A percentile compares a stretch with the other conserved stretches of the same genome.
Conservation (phyloP, 1,140 invertebrate species). For the Cydia fagiglandana region DNA sequence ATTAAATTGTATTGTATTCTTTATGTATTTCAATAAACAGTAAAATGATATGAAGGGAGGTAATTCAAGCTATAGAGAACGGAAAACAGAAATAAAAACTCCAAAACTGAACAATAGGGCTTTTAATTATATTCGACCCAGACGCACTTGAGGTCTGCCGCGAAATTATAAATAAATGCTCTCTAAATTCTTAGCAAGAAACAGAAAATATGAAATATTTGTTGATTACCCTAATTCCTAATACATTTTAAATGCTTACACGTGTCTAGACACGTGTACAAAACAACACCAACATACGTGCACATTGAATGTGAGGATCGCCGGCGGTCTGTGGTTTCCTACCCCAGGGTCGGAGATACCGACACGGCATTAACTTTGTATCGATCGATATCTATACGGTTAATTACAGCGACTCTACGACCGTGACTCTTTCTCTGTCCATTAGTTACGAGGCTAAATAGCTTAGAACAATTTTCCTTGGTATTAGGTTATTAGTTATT, state of each 20-base stretch:
- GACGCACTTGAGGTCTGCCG: too few species aligned
- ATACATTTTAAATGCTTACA: too few species aligned
- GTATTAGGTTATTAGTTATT: background rate
- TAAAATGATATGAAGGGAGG: too few species aligned
- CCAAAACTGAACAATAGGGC: too few species aligned
- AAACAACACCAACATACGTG: conserved; percentile 5
- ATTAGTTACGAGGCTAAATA: background rate
- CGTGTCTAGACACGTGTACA: background rate
- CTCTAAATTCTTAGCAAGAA: too few species aligned
- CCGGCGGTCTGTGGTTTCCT: background rate
- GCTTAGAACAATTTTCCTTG: background rate
- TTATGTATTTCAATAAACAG: too few species aligned
- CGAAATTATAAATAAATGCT: background rate
- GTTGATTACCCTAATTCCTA: too few species aligned
- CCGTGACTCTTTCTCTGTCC: conserved; percentile 6
- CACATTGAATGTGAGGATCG: background rate
- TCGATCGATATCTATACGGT: conserved; percentile 9
- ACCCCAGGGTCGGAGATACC: background rate
- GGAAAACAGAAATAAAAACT: too few species aligned
- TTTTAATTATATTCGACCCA: too few species aligned
- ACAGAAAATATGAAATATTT: too few species aligned
- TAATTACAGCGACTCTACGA: background rate
- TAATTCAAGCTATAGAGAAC: too few species aligned
- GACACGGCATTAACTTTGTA: background rate
- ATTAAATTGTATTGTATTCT: background rate